These are phyloP conservation scores for Pampus argenteus DNA, from an alignment of 2,797 vertebrate species.

Conservation along the genomic window DNA sequence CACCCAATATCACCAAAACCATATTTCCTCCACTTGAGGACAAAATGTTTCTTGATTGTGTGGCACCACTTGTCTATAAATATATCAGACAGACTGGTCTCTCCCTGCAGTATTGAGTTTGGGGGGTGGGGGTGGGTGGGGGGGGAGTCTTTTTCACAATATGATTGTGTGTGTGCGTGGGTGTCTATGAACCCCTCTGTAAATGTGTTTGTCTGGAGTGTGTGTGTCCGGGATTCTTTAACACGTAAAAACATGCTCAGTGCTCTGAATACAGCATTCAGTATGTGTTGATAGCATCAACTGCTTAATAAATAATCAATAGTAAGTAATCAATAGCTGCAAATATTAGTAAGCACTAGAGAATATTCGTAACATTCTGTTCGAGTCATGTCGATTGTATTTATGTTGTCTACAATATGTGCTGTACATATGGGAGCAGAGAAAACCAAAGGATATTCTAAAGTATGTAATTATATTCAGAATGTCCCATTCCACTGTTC, in stretches of 20 bases:
- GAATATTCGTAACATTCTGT: neutral
- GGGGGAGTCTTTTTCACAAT: constrained; percentile 35
- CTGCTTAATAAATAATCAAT: neutral
- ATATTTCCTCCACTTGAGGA: constrained; percentile 81
- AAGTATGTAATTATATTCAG: neutral
- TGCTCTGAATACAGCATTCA: constrained; percentile 50
- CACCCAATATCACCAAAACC: constrained; percentile 82
- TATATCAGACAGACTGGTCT: constrained; percentile 78
- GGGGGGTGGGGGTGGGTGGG: too few relatives aligned
- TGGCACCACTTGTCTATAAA: constrained; percentile 84
- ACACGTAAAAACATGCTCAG: constrained; percentile 73
- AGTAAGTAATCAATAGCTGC: constrained; percentile 10
- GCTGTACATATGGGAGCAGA: neutral
- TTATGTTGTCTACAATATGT: neutral
- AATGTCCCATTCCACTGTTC: neutral
- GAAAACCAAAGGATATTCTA: neutral
- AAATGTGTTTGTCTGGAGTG: constrained; percentile 20
- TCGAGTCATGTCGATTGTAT: neutral
- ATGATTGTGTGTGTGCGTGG: constrained; percentile 44
- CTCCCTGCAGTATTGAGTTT: constrained; percentile 79
- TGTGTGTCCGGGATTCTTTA: constrained; percentile 39
- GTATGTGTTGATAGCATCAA: neutral
- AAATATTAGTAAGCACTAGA: neutral
- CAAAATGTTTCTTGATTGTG: constrained; percentile 85
- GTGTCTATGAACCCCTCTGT: constrained; percentile 21